Conservation (phyloP, 2,797 vertebrate species). For the Hylomyscus alleni region DNA sequence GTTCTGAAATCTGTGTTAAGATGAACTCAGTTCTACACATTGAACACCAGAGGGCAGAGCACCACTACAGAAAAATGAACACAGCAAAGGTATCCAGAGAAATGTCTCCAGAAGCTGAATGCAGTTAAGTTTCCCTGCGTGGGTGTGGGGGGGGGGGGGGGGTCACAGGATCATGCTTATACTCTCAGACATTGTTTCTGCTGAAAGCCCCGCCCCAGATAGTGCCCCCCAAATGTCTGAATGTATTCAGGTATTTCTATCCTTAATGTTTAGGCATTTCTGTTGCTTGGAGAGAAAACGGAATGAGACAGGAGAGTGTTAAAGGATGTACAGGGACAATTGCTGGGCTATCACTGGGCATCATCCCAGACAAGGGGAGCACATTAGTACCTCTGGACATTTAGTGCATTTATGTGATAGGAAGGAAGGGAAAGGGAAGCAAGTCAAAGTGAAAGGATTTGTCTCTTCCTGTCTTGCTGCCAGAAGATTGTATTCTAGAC, state of each 20-base stretch:
- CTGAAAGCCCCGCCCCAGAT: neutral
- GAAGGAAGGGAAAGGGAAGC: neutral
- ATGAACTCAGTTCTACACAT: neutral
- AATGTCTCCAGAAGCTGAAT: neutral
- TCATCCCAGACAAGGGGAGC: neutral
- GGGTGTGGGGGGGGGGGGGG: accelerated
- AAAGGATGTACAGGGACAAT: neutral
- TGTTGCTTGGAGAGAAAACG: neutral
- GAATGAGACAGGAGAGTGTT: accelerated
- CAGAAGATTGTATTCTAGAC: neutral
- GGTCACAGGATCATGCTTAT: neutral
- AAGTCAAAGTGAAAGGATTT: neutral
- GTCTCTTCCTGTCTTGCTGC: neutral
- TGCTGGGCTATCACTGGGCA: neutral
- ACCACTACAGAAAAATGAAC: neutral
- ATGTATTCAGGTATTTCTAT: neutral
- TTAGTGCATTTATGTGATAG: neutral
- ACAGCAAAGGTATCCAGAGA: accelerated
- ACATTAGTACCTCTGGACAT: neutral
- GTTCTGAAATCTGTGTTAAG: neutral
- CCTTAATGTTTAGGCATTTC: neutral
- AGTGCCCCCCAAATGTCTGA: neutral
- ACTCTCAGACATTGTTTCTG: neutral
- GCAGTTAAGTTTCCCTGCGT: neutral
- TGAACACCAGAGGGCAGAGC: conserved; percentile 74